A percentile compares a stretch with the other conserved stretches of the same genome.
Evolutionary conservation across 2,113 vertebrate genomes (phyloP).

Genomic region (Phasianus colchicus): DNA sequence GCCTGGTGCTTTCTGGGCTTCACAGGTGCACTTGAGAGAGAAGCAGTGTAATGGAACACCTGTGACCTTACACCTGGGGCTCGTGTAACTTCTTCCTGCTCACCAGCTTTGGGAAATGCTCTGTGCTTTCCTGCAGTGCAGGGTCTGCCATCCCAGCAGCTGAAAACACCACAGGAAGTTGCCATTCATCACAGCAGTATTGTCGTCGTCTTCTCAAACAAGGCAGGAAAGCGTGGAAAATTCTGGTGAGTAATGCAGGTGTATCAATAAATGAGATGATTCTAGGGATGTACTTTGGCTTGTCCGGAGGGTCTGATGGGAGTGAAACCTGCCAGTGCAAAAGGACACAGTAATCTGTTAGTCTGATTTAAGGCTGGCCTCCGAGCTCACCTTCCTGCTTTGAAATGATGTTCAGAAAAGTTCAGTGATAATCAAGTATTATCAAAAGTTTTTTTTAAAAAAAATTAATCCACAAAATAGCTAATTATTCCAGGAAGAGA

Average conservation of each 20-base stretch:
- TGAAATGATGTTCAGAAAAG: not conserved
- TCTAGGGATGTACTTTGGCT: not conserved
- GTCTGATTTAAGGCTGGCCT: not conserved
- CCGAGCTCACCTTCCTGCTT: not conserved
- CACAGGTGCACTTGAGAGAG: not conserved
- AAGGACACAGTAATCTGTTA: not conserved
- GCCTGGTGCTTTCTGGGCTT: not conserved
- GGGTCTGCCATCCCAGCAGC: not conserved
- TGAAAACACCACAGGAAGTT: not conserved
- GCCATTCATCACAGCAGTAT: not conserved
- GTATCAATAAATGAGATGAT: not conserved
- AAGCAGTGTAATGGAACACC: not conserved
- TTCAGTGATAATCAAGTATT: not conserved
- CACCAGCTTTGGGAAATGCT: not conserved
- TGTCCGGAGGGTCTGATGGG: not conserved
- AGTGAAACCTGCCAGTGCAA: not conserved
- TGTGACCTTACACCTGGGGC: not conserved
- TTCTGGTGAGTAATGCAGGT: not conserved
- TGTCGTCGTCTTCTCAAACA: not conserved
- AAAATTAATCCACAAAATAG: not conserved
- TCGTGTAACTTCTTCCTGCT: not conserved
- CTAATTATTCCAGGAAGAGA: conserved; percentile 16
- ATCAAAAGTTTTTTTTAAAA: not conserved
- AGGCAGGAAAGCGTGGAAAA: not conserved
- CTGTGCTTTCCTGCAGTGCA: not conserved